Conservation (phyloP, 2,888 invertebrate species). For the Cephus pulcher region DNA sequence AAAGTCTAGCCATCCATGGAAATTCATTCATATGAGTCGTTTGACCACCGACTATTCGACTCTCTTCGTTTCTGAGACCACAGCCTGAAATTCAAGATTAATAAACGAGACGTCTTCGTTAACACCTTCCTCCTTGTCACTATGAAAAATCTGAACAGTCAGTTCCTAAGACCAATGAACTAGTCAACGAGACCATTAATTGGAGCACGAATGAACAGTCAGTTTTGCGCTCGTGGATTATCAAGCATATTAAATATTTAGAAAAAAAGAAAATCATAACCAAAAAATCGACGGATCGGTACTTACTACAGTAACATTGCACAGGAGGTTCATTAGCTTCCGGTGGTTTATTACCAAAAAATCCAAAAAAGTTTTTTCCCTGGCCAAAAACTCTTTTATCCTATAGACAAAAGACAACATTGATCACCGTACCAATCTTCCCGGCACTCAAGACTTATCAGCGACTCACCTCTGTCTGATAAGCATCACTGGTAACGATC, state of each 20-base stretch:
- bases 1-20: slow-evolving; percentile 90
- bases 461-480: slow-evolving; percentile 28
- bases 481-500: slow-evolving; percentile 6
- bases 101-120: background rate
- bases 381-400: slow-evolving; percentile 5
- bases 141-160: background rate
- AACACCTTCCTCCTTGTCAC: slow-evolving; percentile 6
- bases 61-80: slow-evolving; percentile 84
- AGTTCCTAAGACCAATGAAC: background rate
- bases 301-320: slow-evolving; percentile 77
- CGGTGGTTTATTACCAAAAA: slow-evolving; percentile 77
- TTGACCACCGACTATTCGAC: slow-evolving; percentile 85
- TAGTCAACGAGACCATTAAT: background rate
- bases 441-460: background rate
- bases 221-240: background rate
- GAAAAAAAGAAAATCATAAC: background rate
- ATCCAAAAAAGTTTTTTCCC: slow-evolving; percentile 64
- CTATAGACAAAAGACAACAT: background rate
- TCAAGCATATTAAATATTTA: background rate
- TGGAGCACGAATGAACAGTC: too few relatives aligned
- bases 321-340: slow-evolving; percentile 69
- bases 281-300: slow-evolving; percentile 21
- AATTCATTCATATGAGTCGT: slow-evolving; percentile 83
- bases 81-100: slow-evolving; percentile 72
- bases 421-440: background rate